A percentile compares a stretch with the other conserved stretches of the same genome.
phyloP scores from a whole-genome alignment of 2,797 vertebrate species.

The Calcarius lapponicus region DNA sequence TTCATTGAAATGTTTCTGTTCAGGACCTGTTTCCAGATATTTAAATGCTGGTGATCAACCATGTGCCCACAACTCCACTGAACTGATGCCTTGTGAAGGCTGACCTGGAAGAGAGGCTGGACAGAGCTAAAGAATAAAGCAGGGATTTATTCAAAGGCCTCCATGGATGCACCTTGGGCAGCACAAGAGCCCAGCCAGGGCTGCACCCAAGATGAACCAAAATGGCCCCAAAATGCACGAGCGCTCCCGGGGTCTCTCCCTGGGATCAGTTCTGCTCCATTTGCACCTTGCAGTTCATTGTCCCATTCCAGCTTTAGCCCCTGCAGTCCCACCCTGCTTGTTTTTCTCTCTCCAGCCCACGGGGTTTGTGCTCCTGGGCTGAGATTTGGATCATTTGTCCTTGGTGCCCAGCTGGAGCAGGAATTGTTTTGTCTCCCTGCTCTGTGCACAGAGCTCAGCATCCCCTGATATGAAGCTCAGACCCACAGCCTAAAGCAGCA shows the following conservation, averaged over 20 bases:
- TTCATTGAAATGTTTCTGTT: not conserved
- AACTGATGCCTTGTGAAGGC: not conserved
- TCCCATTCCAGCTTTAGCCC: no score
- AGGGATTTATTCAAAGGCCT: not conserved
- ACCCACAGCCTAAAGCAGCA: not conserved
- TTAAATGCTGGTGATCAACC: not conserved
- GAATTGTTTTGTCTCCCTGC: no score
- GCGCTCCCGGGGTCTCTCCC: no score
- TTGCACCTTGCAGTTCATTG: no score
- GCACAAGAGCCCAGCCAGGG: not conserved
- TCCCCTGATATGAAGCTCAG: not conserved
- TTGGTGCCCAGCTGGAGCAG: no score
- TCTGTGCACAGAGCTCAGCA: not conserved
- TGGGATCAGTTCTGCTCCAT: no score
- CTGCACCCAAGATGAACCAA: not conserved
- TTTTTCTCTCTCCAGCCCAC: no score
- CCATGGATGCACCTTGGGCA: not conserved
- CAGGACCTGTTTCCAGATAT: not conserved
- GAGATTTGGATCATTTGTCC: no score
- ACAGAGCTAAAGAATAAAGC: not conserved
- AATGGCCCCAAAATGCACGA: no score
- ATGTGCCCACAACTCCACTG: rapidly evolving
- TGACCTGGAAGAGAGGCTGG: rapidly evolving
- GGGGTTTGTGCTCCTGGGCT: no score
- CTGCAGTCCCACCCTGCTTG: no score